A percentile compares a stretch with the other conserved stretches of the same genome.
These are phyloP conservation scores for Schizopygopsis pylzovi DNA, from an alignment of 2,797 vertebrate genomes.

Conservation along the genomic window DNA sequence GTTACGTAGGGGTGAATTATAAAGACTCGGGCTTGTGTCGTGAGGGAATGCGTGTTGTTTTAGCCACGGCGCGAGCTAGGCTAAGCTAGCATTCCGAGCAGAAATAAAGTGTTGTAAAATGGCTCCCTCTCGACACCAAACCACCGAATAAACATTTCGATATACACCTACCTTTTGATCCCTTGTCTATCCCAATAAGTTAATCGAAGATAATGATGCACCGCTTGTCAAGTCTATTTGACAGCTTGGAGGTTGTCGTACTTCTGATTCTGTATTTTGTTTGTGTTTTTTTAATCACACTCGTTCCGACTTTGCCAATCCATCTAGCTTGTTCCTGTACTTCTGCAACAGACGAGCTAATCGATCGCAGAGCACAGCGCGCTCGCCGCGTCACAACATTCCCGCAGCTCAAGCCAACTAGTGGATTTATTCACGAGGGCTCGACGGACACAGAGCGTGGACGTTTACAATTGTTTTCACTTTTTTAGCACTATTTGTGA, in stretches of 20 bases:
- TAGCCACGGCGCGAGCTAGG: constrained; percentile 45
- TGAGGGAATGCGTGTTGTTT: constrained; percentile 22
- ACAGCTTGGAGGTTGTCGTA: constrained; percentile 31
- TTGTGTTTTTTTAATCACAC: constrained; percentile 63
- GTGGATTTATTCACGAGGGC: not conserved
- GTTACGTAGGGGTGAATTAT: not conserved
- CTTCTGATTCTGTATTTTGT: constrained; percentile 49
- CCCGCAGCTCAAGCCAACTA: constrained; percentile 7
- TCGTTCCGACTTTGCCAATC: constrained; percentile 59
- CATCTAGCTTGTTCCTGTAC: constrained; percentile 64
- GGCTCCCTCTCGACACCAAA: constrained; percentile 61
- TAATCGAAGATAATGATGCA: constrained; percentile 29
- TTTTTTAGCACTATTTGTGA: not conserved
- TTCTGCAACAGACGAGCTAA: constrained; percentile 63
- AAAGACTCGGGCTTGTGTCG: not conserved
- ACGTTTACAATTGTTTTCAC: not conserved
- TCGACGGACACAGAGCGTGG: not conserved
- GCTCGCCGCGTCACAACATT: constrained; percentile 59
- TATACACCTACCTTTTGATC: constrained; percentile 58
- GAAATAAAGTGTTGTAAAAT: constrained; percentile 68
- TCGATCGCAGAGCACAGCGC: constrained; percentile 64
- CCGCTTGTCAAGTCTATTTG: constrained; percentile 24
- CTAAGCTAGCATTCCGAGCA: constrained; percentile 54
- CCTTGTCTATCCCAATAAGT: constrained; percentile 45
- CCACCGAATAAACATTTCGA: constrained; percentile 50